These are phyloP conservation scores for Latrodectus geometricus DNA, from an alignment of 1,140 invertebrate genomes.

Conservation along the genomic window DNA sequence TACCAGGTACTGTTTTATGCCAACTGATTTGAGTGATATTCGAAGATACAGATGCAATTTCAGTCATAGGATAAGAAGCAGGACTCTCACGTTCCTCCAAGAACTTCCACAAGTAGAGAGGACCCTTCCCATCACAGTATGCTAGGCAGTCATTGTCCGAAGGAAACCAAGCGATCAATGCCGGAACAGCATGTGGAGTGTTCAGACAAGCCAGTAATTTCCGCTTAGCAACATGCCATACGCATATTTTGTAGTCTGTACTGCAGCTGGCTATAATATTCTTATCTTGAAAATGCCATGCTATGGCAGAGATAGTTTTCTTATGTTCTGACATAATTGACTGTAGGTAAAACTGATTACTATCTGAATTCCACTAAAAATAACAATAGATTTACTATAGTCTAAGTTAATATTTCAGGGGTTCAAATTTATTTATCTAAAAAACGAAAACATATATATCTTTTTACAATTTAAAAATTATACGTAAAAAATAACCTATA, in stretches of 20 bases:
- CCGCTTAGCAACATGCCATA: conserved; percentile 69
- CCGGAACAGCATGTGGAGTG: conserved; percentile 65
- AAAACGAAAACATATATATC: too few species aligned
- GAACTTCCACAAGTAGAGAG: conserved; percentile 67
- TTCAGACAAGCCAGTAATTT: conserved; percentile 65
- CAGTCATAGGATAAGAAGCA: conserved; percentile 61
- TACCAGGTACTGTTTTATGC: conserved; percentile 66
- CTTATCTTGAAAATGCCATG: conserved; percentile 68
- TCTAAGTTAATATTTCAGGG: too few species aligned
- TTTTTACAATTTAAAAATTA: too few species aligned
- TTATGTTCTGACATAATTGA: conserved; percentile 72
- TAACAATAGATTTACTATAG: not conserved
- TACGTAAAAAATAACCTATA: too few species aligned
- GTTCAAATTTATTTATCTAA: too few species aligned
- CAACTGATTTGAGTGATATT: conserved; percentile 66
- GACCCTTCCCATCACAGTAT: conserved; percentile 67
- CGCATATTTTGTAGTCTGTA: conserved; percentile 67
- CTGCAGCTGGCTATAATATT: conserved; percentile 69
- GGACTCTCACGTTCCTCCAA: conserved; percentile 4
- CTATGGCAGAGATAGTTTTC: conserved; percentile 70
- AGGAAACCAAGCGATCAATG: conserved; percentile 67
- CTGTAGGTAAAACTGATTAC: conserved; percentile 68
- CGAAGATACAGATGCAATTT: conserved; percentile 44
- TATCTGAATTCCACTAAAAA: conserved; percentile 72
- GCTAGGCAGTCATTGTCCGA: conserved; percentile 65